Conservation (phyloP, 2,113 vertebrate species). For the Forbesichthys papilliferus region DNA sequence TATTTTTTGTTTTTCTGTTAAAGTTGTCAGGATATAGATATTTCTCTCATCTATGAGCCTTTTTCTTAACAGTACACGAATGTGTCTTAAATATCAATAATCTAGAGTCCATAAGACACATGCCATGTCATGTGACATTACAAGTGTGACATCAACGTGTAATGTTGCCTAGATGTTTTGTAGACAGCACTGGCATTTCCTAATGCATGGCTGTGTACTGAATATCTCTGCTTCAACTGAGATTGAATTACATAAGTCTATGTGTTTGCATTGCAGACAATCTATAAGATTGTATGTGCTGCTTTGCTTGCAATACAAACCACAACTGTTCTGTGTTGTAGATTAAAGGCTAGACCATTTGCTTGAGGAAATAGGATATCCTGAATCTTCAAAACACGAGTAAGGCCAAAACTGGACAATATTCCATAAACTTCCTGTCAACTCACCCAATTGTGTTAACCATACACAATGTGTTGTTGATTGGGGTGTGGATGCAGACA, state of each 20-base stretch:
- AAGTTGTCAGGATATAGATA: too few species aligned
- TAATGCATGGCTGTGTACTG: too few species aligned
- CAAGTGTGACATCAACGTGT: too few species aligned
- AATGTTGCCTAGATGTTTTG: neutral
- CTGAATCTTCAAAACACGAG: slow-evolving; percentile 1
- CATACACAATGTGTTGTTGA: too few species aligned
- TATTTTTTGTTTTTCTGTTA: too few species aligned
- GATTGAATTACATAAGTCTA: neutral
- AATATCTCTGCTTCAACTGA: neutral
- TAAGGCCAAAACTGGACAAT: neutral
- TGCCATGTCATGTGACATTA: too few species aligned
- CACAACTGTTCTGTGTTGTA: neutral
- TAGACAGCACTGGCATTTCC: neutral
- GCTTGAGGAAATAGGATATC: neutral
- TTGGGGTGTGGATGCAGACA: too few species aligned
- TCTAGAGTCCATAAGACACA: too few species aligned
- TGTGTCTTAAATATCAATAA: too few species aligned
- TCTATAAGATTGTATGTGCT: neutral
- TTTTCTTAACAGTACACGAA: too few species aligned
- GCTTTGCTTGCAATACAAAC: neutral
- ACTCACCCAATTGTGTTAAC: neutral
- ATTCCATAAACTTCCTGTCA: neutral
- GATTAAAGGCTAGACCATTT: neutral
- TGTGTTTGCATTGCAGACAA: neutral
- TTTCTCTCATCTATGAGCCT: too few species aligned